Conservation (phyloP, 2,113 vertebrate genomes). For the Tyto alba region DNA sequence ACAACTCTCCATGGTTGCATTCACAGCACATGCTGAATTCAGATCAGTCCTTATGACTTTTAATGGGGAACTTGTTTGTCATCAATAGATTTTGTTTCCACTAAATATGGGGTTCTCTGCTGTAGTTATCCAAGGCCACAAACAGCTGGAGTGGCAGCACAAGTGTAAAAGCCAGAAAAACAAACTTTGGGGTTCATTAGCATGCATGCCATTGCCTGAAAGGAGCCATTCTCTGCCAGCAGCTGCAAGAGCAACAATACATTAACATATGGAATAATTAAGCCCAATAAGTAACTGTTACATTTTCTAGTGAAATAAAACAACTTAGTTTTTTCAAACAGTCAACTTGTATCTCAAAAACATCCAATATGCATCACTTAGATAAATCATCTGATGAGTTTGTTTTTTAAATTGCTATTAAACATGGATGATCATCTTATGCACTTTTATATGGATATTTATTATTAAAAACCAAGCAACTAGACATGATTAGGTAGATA, state of each 20-base stretch:
- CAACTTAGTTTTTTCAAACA: not conserved
- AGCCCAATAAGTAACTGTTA: not conserved
- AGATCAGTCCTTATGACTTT: not conserved
- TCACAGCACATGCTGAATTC: constrained; percentile 2
- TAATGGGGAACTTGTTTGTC: constrained; percentile 51
- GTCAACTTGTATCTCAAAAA: constrained; percentile 1
- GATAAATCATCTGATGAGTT: not conserved
- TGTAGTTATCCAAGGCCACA: constrained; percentile 7
- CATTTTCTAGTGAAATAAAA: not conserved
- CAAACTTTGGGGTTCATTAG: constrained; percentile 4
- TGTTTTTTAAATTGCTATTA: not conserved
- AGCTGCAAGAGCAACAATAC: constrained; percentile 7
- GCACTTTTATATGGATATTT: not conserved
- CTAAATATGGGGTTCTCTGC: not conserved
- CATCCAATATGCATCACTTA: not conserved
- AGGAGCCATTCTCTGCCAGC: not conserved
- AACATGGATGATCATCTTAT: not conserved
- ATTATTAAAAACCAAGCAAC: not conserved
- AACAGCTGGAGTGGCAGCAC: constrained; percentile 18
- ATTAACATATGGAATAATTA: not conserved
- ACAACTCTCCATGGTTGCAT: not conserved
- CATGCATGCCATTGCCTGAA: not conserved
- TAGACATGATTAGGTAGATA: not conserved
- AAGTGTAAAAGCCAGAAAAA: not conserved
- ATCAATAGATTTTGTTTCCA: constrained; percentile 35